Evolutionary conservation across 2,888 invertebrate species (phyloP).

Genomic region (Phyllotreta striolata): DNA sequence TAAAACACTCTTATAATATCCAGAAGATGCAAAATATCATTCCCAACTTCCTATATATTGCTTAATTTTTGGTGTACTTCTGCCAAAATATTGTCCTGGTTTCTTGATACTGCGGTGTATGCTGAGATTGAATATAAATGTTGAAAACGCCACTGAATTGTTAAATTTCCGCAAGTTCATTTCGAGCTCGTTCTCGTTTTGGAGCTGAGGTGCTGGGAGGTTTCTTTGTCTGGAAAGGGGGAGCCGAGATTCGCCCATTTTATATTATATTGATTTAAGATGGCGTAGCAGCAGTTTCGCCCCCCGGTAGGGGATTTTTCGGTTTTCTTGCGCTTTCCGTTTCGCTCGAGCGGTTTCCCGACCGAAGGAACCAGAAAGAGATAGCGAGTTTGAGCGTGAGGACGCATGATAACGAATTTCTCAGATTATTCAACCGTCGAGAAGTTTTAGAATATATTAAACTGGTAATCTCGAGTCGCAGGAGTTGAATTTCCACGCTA

Average conservation of each 20-base stretch:
- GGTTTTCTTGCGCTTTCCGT: constrained; percentile 37
- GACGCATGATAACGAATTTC: constrained; percentile 37
- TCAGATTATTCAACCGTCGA: constrained; percentile 58
- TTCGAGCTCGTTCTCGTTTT: not conserved
- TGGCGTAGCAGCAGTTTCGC: constrained; percentile 54
- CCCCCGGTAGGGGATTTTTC: constrained; percentile 43
- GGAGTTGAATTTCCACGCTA: constrained; percentile 63
- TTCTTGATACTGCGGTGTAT: too few species aligned
- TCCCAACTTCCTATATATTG: too few species aligned
- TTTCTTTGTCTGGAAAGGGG: constrained; percentile 56
- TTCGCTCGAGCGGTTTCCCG: constrained; percentile 30
- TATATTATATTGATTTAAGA: constrained; percentile 63
- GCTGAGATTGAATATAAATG: too few species aligned
- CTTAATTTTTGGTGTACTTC: too few species aligned
- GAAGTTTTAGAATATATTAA: constrained; percentile 64
- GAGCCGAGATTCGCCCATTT: constrained; percentile 61
- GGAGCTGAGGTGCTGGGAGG: constrained; percentile 48
- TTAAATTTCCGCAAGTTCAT: not conserved
- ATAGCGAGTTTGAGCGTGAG: constrained; percentile 32
- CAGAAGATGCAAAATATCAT: too few species aligned
- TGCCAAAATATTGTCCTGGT: too few species aligned
- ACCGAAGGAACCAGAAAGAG: constrained; percentile 28
- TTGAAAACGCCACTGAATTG: constrained; percentile 6
- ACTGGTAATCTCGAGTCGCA: constrained; percentile 62
- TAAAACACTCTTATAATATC: too few species aligned